A percentile compares a stretch with the other conserved stretches of the same genome.
phyloP scores from a whole-genome alignment of 2,797 vertebrate species.

The Gymnodraco acuticeps region DNA sequence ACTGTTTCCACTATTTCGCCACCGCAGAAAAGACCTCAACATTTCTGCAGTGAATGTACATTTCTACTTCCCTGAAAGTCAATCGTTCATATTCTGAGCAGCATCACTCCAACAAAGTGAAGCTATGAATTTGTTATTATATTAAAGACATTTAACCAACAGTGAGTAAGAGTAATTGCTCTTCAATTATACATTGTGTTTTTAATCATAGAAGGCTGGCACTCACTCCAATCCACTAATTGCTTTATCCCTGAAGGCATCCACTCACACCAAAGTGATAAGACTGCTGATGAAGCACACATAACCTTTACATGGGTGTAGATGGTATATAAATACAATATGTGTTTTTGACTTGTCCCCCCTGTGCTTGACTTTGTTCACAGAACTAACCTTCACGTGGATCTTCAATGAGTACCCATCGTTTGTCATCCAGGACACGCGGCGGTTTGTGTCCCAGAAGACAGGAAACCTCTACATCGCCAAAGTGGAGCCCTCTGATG shows the following conservation, averaged over 20 bases:
- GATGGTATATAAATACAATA: conserved; percentile 28
- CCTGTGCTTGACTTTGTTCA: conserved; percentile 25
- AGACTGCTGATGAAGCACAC: conserved; percentile 48
- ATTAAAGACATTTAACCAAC: conserved; percentile 57
- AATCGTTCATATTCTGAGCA: conserved; percentile 15
- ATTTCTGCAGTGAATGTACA: conserved; percentile 5
- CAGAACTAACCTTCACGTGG: conserved; percentile 94
- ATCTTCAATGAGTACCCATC: conserved; percentile 94
- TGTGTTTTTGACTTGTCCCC: conserved; percentile 14
- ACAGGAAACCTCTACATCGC: conserved; percentile 96
- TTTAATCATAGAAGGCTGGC: conserved; percentile 69
- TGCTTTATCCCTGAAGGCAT: conserved; percentile 66
- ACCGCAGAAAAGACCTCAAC: background rate
- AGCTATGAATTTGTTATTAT: conserved; percentile 29
- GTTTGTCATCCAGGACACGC: conserved; percentile 91
- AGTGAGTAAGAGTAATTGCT: conserved; percentile 64
- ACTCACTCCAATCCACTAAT: conserved; percentile 61
- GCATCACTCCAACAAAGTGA: conserved; percentile 21
- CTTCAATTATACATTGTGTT: conserved; percentile 71
- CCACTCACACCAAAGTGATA: conserved; percentile 45
- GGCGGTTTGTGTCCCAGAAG: conserved; percentile 95
- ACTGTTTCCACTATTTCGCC: background rate
- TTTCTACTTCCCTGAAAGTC: conserved; percentile 2
- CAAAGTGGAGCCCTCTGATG: conserved; percentile 93
- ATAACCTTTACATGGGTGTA: conserved; percentile 25